Percentiles rank a stretch among this genome's conserved stretches.
Evolutionary conservation across 2,888 invertebrate genomes (phyloP).

Genomic region (Geophilus truncorum): DNA sequence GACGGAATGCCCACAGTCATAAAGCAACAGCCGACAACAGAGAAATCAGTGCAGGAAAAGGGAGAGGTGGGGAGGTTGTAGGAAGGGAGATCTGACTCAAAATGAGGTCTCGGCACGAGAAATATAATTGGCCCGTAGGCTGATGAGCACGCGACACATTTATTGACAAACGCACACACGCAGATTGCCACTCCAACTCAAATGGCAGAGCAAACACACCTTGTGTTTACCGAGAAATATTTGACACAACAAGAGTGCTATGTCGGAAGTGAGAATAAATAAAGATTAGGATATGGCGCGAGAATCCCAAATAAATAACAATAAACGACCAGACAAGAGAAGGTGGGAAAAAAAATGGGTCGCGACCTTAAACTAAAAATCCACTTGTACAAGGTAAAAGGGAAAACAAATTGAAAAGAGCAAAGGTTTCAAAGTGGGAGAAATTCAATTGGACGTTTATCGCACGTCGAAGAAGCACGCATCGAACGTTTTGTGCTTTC

Average conservation of each 20-base stretch:
- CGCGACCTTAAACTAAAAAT: background rate
- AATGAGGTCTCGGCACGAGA: background rate
- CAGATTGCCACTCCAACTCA: background rate
- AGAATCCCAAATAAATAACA: no score
- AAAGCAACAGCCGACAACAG: background rate
- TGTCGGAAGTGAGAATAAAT: background rate
- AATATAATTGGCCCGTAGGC: background rate
- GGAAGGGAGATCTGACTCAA: background rate
- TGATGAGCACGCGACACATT: background rate
- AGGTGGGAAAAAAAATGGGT: background rate
- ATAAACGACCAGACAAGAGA: no score
- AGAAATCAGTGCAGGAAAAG: background rate
- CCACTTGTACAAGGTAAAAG: background rate
- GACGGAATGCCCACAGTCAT: background rate
- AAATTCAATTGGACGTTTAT: background rate
- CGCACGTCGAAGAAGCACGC: background rate
- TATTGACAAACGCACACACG: background rate
- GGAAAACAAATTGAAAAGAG: background rate
- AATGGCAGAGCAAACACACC: background rate
- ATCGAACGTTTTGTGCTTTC: background rate
- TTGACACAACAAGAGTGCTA: background rate
- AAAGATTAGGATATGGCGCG: background rate
- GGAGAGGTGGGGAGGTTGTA: background rate
- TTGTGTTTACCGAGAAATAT: background rate
- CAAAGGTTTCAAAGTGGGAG: background rate